Evolutionary conservation across 2,113 vertebrate genomes (phyloP).

Genomic region (Osmerus eperlanus): DNA sequence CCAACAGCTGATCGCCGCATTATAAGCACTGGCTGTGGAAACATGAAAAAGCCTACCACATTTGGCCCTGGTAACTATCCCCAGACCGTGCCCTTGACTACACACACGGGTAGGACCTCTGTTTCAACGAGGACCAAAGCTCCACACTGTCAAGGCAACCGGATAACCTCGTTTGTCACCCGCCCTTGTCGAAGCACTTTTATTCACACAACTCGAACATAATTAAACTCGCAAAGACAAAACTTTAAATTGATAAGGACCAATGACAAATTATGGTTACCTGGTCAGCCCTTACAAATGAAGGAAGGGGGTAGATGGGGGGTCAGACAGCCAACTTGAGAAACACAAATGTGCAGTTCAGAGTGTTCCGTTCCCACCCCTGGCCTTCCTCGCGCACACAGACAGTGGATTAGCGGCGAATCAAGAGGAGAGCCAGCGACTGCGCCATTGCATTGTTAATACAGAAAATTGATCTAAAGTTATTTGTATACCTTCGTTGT

Average conservation of each 20-base stretch:
- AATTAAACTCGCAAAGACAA: constrained; percentile 9
- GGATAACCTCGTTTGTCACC: constrained; percentile 32
- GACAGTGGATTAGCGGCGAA: constrained; percentile 73
- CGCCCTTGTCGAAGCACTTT: constrained; percentile 14
- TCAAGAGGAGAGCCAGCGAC: constrained; percentile 66
- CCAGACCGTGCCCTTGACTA: constrained; percentile 62
- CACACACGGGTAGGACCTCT: constrained; percentile 28
- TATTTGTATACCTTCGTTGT: constrained; percentile 30
- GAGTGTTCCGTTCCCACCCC: constrained; percentile 59
- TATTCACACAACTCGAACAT: constrained; percentile 32
- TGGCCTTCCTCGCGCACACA: constrained; percentile 66
- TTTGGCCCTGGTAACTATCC: constrained; percentile 21
- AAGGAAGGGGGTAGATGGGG: constrained; percentile 4
- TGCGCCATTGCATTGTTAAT: constrained; percentile 79
- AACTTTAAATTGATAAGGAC: constrained; percentile 20
- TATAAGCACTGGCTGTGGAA: constrained; percentile 4
- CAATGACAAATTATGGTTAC: constrained; percentile 2
- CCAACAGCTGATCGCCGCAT: not conserved
- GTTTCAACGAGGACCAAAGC: constrained; percentile 39
- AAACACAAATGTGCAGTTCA: constrained; percentile 57
- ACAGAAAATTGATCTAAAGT: constrained; percentile 46
- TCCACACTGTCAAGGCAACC: constrained; percentile 36
- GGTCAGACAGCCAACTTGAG: constrained; percentile 38
- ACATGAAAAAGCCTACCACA: constrained; percentile 24
- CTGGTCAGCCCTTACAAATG: not conserved